Base-by-base conservation (phyloP, 1,140 invertebrate species). In the Dinoponera quadriceps region DNA sequence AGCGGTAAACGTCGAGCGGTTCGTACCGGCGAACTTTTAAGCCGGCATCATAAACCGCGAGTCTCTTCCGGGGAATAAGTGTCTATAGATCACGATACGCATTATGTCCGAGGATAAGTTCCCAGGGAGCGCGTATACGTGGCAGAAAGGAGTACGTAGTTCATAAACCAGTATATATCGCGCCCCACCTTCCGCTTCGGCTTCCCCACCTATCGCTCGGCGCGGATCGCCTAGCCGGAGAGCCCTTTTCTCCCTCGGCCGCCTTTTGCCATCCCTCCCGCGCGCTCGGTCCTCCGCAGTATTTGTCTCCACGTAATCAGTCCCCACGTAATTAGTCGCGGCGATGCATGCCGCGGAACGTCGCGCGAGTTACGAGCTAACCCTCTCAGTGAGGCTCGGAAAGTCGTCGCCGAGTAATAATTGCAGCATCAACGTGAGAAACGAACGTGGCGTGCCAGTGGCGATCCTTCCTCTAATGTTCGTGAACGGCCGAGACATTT, bases 271-370 rank as follows among this genome's bases (percentile, higher is more conserved):
- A 38, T 86, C 85, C 84, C 82, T 60, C 84, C n/a, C 71, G n/a
- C 54, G 48, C n/a, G 33, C 62, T 49, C 29, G 71, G 75, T 77
- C 84, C 86, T 82, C 84, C 84, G 80, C 82, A 55, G 62, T 78
- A 63, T 88, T 85, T 87, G 78, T 90, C 83, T 44, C 27, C 51
- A 68, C 63, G 88, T 90, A 93, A 92, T 92, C 92, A 93, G 91
- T 93, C 89, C 91, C 9, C 38, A 11, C 85, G 90, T 91, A 93
- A 93, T 93, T 93, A 93, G 85, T 63, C 86, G 89, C 88, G 88
- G 73, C 85, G 65, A 80, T 69, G 75, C 75, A 80, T 71, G 65
- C 51, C 75, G 51, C 33, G 75, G 33, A 18, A 69, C 73, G 5
- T 80, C 68, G 71, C 38, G 49, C 44, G 85, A 85, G 38, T 9